Evolutionary conservation across 2,888 invertebrate genomes (phyloP), one percentile per base, ranked within the genome.

Genomic region (Drosophila tripunctata): DNA sequence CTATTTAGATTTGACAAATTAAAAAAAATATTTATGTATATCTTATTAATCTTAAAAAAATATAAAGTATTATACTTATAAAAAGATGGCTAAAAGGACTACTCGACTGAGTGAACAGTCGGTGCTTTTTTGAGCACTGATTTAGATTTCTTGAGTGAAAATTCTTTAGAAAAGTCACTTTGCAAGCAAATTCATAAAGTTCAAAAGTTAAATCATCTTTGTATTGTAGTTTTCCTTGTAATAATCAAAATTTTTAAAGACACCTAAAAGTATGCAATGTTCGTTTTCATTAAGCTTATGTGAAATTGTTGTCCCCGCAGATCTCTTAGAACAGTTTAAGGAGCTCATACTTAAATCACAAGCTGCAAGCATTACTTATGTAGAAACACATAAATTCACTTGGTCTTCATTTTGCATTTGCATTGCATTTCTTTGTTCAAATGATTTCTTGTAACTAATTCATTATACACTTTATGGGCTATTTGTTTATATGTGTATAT

Each of bases 381-480:
- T 33, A n/a, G n/a, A n/a, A n/a, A n/a, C n/a, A 3, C 17, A 8
- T 14, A 8, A 4, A 4, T 15, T 31, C 8, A n/a, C 10, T 8
- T 51, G 24, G 15, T 22, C 35, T 31, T 14, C 33, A 57, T 36
- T 33, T 44, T 21, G 35, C 14, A 41, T 43, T 36, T 5, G n/a
- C 17, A 7, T 43, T 31, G n/a, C 19, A 5, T 12, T 15, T 14
- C 40, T 47, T 48, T 57, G 17, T 52, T 3, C 19, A 31, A 31
- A 10, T 38, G 1, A 27, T 3, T 19, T 5, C 6, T 3, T 48
- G 17, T 50, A 17, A 19, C 12, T 2, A n/a, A n/a, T n/a, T n/a
- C n/a, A n/a, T n/a, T n/a, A n/a, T n/a, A n/a, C 12, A 40, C 7
- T 67, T 33, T 43, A 50, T 48, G 27, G 41, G 31, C 51, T 35